Percentiles rank a stretch among this genome's conserved stretches.
Evolutionary conservation across 2,797 vertebrate species (phyloP).

Genomic region (Eutrigla gurnardus): DNA sequence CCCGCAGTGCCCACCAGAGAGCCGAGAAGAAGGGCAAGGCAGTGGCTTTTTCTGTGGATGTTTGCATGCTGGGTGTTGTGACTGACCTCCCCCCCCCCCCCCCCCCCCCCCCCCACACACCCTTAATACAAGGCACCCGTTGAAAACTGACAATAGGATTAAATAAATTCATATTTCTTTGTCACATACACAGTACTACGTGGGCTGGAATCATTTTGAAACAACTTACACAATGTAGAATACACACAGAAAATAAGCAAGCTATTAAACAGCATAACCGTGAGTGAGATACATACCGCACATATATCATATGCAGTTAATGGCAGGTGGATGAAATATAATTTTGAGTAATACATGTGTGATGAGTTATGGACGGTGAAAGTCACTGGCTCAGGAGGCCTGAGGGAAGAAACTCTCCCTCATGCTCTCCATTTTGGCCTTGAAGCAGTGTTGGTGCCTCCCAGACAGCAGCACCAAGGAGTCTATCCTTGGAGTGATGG

Average conservation of each 20-base stretch:
- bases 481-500: not conserved
- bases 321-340: not conserved
- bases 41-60: not conserved
- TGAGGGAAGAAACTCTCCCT: not conserved
- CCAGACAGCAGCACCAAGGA: not conserved
- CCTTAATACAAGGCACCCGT: not conserved
- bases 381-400: not conserved
- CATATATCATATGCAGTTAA: not conserved
- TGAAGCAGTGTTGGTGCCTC: not conserved
- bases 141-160: not conserved
- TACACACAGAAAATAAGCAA: not conserved
- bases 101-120: not conserved
- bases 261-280: not conserved
- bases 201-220: not conserved
- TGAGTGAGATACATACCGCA: not conserved
- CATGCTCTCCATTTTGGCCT: conserved; percentile 15
- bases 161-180: not conserved
- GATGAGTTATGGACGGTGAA: not conserved
- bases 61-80: conserved; percentile 5
- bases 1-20: conserved; percentile 36
- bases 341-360: not conserved
- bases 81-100: not conserved
- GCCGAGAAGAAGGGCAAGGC: conserved; percentile 10
- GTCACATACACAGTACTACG: not conserved
- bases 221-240: not conserved